A percentile compares a stretch with the other conserved stretches of the same genome.
These are phyloP conservation scores for Argyresthia albistria DNA, from an alignment of 2,888 invertebrate species.

Conservation along the genomic window DNA sequence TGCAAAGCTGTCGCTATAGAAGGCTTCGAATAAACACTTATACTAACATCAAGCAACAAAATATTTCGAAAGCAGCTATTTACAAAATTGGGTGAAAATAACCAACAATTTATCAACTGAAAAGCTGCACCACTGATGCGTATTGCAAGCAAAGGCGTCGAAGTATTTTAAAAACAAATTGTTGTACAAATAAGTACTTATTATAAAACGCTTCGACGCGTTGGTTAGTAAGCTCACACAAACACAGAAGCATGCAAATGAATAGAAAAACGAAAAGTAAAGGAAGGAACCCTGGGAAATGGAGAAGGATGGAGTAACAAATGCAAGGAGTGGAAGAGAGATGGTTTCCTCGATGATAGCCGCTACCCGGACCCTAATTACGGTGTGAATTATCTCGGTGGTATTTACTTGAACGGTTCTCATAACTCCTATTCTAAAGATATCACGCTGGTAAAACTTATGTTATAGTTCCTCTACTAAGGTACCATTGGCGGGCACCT, in stretches of 20 bases:
- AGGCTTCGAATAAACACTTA: constrained; percentile 29
- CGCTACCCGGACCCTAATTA: constrained; percentile 61
- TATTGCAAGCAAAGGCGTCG: background rate
- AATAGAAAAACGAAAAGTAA: constrained; percentile 45
- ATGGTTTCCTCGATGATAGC: constrained; percentile 64
- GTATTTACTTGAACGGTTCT: too few species aligned
- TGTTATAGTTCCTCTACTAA: too few species aligned
- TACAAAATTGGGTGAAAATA: constrained; percentile 10
- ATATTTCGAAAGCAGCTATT: constrained; percentile 18
- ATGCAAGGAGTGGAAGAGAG: constrained; percentile 43
- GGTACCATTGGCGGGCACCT: too few species aligned
- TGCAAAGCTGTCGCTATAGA: constrained; percentile 40
- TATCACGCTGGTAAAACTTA: too few species aligned
- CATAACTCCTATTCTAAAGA: too few species aligned
- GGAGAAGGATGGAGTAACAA: constrained; percentile 29
- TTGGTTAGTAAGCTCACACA: constrained; percentile 30
- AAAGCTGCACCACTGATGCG: constrained; percentile 3
- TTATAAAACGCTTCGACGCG: constrained; percentile 31
- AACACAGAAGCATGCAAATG: constrained; percentile 41
- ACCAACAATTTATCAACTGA: constrained; percentile 6
- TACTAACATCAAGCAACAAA: constrained; percentile 18
- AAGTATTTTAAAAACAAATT: background rate
- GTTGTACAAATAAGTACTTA: background rate
- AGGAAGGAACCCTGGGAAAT: constrained; percentile 41
- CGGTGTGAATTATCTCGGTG: constrained; percentile 9